phyloP scores from a whole-genome alignment of 2,113 vertebrate genomes.

The Morone saxatilis region DNA sequence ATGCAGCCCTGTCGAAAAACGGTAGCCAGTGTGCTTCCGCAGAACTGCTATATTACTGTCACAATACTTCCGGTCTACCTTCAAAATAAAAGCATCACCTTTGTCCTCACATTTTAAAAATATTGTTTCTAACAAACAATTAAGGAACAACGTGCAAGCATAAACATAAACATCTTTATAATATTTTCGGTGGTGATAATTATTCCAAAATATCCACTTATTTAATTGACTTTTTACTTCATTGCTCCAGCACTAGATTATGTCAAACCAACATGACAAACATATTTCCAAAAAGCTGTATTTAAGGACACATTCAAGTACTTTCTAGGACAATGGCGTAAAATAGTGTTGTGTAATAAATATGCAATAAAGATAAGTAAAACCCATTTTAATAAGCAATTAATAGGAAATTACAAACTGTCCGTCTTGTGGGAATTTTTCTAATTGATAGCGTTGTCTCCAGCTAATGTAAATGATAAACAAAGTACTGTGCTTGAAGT shows the following conservation, averaged over 20 bases:
- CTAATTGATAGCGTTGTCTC: background rate
- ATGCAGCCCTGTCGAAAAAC: too few relatives aligned
- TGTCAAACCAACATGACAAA: background rate
- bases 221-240: background rate
- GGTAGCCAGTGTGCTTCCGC: too few relatives aligned
- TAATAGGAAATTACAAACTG: too few relatives aligned
- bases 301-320: background rate
- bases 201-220: background rate
- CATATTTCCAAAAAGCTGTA: background rate
- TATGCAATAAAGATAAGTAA: too few relatives aligned
- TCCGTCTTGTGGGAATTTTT: background rate
- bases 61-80: background rate
- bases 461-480: background rate
- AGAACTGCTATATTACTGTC: too few relatives aligned
- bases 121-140: background rate
- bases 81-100: constrained; percentile 30
- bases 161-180: background rate
- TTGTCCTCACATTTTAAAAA: background rate
- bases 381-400: too few relatives aligned
- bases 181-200: background rate
- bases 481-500: background rate
- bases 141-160: background rate
- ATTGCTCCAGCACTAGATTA: background rate
- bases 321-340: too few relatives aligned
- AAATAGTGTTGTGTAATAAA: too few relatives aligned